phyloP scores from a whole-genome alignment of 2,113 vertebrate species.

The Ammodramus savannarum region DNA sequence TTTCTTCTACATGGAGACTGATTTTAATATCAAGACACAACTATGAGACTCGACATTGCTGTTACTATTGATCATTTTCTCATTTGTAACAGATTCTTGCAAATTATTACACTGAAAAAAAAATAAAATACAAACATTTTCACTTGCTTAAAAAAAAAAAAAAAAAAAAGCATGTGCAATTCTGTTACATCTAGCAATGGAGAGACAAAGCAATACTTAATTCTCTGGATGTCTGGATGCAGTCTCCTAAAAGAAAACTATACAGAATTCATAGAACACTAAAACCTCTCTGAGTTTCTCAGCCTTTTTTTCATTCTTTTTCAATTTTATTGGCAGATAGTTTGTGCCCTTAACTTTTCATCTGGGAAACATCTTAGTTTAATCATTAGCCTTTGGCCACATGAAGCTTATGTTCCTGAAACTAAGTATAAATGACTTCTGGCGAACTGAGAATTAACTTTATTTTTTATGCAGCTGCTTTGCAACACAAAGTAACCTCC shows the following conservation, averaged over 20 bases:
- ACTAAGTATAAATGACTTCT: background rate
- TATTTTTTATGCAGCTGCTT: constrained; percentile 2
- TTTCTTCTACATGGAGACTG: background rate
- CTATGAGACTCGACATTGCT: background rate
- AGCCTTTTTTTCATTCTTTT: background rate
- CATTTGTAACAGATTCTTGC: background rate
- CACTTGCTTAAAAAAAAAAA: background rate
- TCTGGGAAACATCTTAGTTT: background rate
- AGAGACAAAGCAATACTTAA: background rate
- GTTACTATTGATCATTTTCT: background rate
- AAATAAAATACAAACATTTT: background rate
- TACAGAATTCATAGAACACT: background rate
- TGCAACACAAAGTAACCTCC: constrained; percentile 28
- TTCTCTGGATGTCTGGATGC: background rate
- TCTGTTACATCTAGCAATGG: background rate
- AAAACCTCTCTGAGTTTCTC: background rate
- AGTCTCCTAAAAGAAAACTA: background rate
- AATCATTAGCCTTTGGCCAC: background rate
- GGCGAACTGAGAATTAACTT: background rate
- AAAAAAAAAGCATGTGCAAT: background rate
- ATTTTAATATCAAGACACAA: background rate
- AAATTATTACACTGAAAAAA: background rate
- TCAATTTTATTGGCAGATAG: background rate
- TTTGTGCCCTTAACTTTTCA: background rate
- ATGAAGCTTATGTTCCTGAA: background rate